Evolutionary conservation across 2,888 invertebrate genomes (phyloP), one percentile per base, ranked within the genome.

Genomic region (Miltochrista miniata): DNA sequence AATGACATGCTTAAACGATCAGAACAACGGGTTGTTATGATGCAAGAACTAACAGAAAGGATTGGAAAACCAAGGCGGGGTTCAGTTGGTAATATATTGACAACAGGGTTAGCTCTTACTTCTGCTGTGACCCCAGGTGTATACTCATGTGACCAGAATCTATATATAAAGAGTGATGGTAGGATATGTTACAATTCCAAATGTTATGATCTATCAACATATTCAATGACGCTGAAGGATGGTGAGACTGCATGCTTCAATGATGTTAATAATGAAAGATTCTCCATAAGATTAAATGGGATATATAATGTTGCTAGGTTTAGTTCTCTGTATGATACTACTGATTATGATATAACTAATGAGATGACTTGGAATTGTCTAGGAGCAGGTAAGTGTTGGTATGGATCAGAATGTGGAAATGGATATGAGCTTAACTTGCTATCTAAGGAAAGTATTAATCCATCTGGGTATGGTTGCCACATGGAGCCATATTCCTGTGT

Each of bases 201-300:
- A 36, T 48, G 48, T 29, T 47, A 35, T 42, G 48, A 48, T 14
- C 34, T 48, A 15, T 48, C 48, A 9, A 48, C 41, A 11, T 48
- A 48, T n/a, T 48, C 41, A 39, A 9, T 48, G 7, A 33, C 34
- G 18, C 12, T 48, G 13, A 34, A 41, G 3, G 48, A 48, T 15
- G 24, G 13, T 4, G 14, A 43, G 9, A n/a, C 3, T 2, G 43
- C 43, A 15, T 43, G 48, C 34, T 50, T 50, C 15, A 38, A 50
- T 50, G 50, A 50, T 38, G 9, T 50, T 11, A 38, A 40, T 12
- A 44, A 44, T 35, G 35, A 44, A 5, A 33, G 10, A n/a, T 35
- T 44, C 1, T 10, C 11, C 3, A 44, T 44, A 24, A 44, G 24
- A 11, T 35, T 44, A 14, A 12, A 44, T 35, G 15, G 7, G 11